A percentile compares a stretch with the other conserved stretches of the same genome.
Evolutionary conservation across 2,888 invertebrate species (phyloP).

Genomic region (Callyntrura guangdongensis): DNA sequence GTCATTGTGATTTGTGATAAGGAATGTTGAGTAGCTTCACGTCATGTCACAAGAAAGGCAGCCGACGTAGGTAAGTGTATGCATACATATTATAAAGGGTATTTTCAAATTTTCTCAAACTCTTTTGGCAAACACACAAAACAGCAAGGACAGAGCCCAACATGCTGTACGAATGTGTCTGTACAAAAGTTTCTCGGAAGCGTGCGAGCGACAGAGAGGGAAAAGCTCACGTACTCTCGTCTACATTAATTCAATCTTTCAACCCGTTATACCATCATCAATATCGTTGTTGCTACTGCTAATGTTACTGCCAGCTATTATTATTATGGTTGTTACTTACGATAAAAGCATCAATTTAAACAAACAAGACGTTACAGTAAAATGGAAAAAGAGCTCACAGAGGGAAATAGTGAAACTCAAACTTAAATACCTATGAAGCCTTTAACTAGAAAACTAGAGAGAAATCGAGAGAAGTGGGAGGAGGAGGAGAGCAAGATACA

Average conservation of each 20-base stretch:
- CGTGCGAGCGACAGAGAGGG: background rate
- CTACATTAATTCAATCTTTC: conserved; percentile 45
- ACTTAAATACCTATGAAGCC: conserved; percentile 7
- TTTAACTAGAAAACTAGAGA: background rate
- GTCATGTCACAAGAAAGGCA: background rate
- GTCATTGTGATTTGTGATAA: conserved; percentile 63
- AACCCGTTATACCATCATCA: conserved; percentile 25
- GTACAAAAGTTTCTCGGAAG: background rate
- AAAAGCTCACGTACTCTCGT: background rate
- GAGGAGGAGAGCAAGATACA: background rate
- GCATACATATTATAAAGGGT: too few relatives aligned
- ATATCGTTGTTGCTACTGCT: conserved; percentile 6
- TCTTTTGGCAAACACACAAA: too few relatives aligned
- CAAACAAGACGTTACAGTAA: conserved; percentile 41
- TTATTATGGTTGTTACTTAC: conserved; percentile 42
- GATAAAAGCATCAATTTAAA: conserved; percentile 42
- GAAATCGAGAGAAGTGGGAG: too few relatives aligned
- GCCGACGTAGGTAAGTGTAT: too few relatives aligned
- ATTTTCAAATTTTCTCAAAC: background rate
- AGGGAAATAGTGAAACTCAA: background rate
- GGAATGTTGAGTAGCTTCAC: conserved; percentile 1
- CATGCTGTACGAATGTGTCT: background rate
- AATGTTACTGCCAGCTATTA: conserved; percentile 7
- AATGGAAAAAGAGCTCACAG: background rate
- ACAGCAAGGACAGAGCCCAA: too few relatives aligned